Base-by-base conservation (phyloP, 2,888 invertebrate species). In the Nomada ruficornis region DNA sequence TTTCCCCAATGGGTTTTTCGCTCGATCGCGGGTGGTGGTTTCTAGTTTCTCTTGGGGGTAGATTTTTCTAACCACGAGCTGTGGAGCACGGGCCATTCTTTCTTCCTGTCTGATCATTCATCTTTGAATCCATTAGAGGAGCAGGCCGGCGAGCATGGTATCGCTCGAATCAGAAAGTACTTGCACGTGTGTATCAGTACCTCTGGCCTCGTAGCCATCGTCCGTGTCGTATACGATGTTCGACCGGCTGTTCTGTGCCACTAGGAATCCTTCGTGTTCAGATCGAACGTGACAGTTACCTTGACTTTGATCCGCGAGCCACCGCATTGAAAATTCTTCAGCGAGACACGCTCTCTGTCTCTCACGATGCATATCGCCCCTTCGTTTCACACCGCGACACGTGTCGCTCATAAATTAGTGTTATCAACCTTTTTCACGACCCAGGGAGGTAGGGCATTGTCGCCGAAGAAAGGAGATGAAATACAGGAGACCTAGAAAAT, bases 91-190 rank as follows among this genome's bases (percentile, higher is more conserved):
- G 70, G 47, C 59, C 69, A 23, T 59, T 79, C 55, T 47, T 54
- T 68, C 60, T 60, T 72, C 75, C 57, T 54, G 73, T 69, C 68
- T 76, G 87, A 88, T 85, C 87, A 87, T 88, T 80, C 87, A 88
- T 88, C 87, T 88, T 80, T 54, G 85, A 87, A 87, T 88, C 88
- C 88, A 88, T 88, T 88, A 88, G 80, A 80, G 82, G 76, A 88
- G 86, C 85, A 74, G 70, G 68, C 85, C 60, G 77, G 74, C 83
- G 52, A 9, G 77, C 86, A 52, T 72, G 74, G 70, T 88, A 88
- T 88, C 87, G 79, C 74, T 83, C 70, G 78, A 83, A 88, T 88
- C 88, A 85, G 87, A 88, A 88, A 88, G 87, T 83, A 86, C 76
- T 79, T 86, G 82, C 87, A 84, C 88, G 88, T 88, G 87, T 88